Evolutionary conservation across 2,113 vertebrate species (phyloP).

Genomic region (Terrapene triunguis): DNA sequence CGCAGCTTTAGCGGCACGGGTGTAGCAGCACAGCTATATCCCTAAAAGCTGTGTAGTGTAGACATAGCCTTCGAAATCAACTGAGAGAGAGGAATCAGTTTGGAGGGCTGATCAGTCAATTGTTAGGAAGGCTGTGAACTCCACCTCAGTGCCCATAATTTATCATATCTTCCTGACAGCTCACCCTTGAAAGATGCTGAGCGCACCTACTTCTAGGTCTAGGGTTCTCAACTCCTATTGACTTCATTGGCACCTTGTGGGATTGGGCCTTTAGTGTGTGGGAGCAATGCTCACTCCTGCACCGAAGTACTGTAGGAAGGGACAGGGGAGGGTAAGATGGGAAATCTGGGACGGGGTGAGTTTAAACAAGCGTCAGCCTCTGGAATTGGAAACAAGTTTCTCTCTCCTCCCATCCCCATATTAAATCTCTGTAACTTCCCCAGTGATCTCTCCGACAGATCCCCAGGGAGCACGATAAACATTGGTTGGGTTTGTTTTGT

Average conservation of each 20-base stretch:
- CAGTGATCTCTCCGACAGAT: conserved; percentile 31
- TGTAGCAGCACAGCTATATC: too few relatives aligned
- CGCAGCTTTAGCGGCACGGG: too few relatives aligned
- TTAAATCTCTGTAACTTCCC: conserved; percentile 39
- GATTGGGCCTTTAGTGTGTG: not conserved
- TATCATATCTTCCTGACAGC: not conserved
- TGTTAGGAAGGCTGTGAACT: not conserved
- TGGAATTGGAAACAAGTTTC: conserved; percentile 8
- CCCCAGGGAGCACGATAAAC: conserved; percentile 42
- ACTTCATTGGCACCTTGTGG: not conserved
- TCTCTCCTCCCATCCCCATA: conserved; percentile 12
- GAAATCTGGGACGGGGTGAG: not conserved
- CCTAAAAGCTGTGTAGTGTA: not conserved
- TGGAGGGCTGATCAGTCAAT: not conserved
- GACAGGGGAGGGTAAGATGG: not conserved
- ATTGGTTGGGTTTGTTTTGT: not conserved
- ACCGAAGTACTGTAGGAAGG: not conserved
- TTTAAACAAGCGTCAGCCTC: not conserved
- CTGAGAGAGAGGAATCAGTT: not conserved
- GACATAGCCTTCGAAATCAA: not conserved
- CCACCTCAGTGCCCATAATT: rapidly evolving
- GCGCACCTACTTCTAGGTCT: not conserved
- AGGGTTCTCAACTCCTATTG: not conserved
- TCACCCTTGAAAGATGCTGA: not conserved
- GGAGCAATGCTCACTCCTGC: not conserved